A percentile compares a stretch with the other conserved stretches of the same genome.
phyloP scores from a whole-genome alignment of 2,888 invertebrate species.

The Parnassius orleans region DNA sequence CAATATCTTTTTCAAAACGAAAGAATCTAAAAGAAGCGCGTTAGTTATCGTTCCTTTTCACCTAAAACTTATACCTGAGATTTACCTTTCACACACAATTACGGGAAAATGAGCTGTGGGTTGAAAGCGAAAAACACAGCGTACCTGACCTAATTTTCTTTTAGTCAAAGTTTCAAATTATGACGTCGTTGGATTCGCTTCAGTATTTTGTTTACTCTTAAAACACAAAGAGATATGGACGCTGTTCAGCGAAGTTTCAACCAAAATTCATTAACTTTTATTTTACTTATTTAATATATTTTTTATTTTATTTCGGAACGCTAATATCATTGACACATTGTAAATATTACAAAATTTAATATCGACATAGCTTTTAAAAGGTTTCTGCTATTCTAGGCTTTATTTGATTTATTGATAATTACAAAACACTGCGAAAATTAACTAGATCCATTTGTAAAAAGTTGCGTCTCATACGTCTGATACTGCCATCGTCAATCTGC shows the following conservation, averaged over 20 bases:
- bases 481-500: too few species aligned
- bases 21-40: constrained; percentile 33
- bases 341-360: too few species aligned
- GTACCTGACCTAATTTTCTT: constrained; percentile 23
- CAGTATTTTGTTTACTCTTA: constrained; percentile 20
- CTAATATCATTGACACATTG: too few species aligned
- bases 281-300: too few species aligned
- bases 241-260: constrained; percentile 1
- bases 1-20: not conserved
- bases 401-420: too few species aligned
- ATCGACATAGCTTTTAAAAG: too few species aligned
- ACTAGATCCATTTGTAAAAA: too few species aligned
- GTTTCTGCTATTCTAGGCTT: too few species aligned
- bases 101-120: constrained; percentile 25
- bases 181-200: constrained; percentile 5
- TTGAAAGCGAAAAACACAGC: constrained; percentile 15
- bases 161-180: constrained; percentile 13
- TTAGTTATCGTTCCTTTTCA: constrained; percentile 40
- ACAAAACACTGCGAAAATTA: too few species aligned
- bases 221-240: constrained; percentile 4
- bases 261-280: not conserved
- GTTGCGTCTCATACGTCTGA: too few species aligned
- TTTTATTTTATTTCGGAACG: too few species aligned
- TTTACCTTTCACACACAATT: constrained; percentile 22
- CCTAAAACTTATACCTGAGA: constrained; percentile 34